Evolutionary conservation across 2,113 vertebrate species (phyloP).

Genomic region (Peromyscus californicus): DNA sequence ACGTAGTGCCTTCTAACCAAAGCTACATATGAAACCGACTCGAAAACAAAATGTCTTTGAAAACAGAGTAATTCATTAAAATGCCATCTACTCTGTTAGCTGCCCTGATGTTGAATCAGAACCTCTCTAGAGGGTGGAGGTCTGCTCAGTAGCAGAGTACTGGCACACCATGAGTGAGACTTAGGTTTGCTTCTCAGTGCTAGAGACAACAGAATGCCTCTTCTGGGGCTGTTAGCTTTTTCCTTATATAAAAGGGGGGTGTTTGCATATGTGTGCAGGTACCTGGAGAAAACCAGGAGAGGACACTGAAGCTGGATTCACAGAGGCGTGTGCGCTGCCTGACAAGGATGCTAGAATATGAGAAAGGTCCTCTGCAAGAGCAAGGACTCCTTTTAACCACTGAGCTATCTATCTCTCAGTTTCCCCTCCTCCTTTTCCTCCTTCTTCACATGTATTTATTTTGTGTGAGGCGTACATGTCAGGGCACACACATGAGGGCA

Average conservation of each 20-base stretch:
- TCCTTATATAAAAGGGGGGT: background rate
- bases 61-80: background rate
- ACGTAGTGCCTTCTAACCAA: background rate
- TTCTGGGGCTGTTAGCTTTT: background rate
- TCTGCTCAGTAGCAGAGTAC: background rate
- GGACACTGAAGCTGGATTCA: background rate
- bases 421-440: background rate
- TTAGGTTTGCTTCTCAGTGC: background rate
- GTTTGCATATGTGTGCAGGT: background rate
- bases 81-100: background rate
- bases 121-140: background rate
- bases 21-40: background rate
- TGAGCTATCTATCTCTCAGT: background rate
- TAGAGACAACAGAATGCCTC: background rate
- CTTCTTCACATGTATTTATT: background rate
- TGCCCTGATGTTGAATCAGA: background rate
- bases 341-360: background rate
- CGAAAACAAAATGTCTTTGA: too few relatives aligned
- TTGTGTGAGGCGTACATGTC: background rate
- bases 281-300: background rate
- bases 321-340: background rate
- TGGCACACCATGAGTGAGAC: too few relatives aligned
- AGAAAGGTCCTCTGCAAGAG: background rate
- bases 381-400: background rate
- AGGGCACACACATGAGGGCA: background rate